Evolutionary conservation across 2,113 vertebrate species (phyloP).

Genomic region (Coturnix japonica): DNA sequence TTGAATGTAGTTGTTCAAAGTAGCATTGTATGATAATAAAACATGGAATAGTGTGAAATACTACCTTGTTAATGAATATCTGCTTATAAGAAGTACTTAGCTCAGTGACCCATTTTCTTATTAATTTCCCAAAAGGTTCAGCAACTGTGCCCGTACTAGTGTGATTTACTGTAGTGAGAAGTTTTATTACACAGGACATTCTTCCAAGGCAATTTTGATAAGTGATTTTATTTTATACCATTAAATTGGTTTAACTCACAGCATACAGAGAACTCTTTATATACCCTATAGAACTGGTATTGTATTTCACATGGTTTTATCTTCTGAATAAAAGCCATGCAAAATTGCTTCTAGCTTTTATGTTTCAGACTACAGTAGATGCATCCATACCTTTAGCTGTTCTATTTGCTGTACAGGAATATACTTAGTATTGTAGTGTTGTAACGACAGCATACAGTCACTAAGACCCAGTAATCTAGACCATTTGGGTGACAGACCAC

Average conservation of each 20-base stretch:
- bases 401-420: background rate
- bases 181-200: background rate
- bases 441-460: background rate
- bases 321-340: background rate
- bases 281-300: background rate
- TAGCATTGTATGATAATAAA: constrained; percentile 31
- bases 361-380: background rate
- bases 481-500: background rate
- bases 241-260: background rate
- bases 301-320: background rate
- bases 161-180: background rate
- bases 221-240: background rate
- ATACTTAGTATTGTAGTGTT: background rate
- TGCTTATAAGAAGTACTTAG: constrained; percentile 7
- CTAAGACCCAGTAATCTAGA: background rate
- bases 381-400: background rate
- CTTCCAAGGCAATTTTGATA: background rate
- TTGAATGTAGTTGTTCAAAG: background rate
- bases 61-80: background rate
- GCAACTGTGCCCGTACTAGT: background rate
- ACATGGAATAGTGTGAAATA: background rate
- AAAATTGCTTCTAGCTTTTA: background rate
- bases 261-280: background rate
- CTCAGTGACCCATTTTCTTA: constrained; percentile 24
- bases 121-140: constrained; percentile 13